A percentile compares a stretch with the other conserved stretches of the same genome.
These are phyloP conservation scores for Thunnus albacares DNA, from an alignment of 2,797 vertebrate species.

Conservation along the genomic window DNA sequence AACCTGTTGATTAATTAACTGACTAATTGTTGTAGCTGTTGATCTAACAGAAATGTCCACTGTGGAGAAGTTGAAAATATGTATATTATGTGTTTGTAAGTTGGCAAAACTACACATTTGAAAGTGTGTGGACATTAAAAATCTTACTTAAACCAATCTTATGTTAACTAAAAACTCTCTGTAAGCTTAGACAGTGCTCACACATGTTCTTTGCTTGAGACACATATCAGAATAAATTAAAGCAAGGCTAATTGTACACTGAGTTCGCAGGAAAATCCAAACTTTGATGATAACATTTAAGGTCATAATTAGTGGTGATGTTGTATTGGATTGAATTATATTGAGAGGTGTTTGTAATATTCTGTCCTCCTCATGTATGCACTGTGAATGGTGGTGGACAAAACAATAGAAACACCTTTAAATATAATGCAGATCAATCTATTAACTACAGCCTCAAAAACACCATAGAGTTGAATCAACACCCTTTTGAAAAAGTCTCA, in stretches of 20 bases:
- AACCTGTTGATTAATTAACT: too few species aligned
- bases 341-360: not conserved
- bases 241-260: not conserved
- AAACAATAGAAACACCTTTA: not conserved
- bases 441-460: not conserved
- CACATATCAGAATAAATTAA: not conserved
- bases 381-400: not conserved
- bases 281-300: not conserved
- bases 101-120: too few species aligned
- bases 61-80: too few species aligned
- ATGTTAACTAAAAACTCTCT: not conserved
- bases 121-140: not conserved
- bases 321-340: not conserved
- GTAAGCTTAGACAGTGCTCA: too few species aligned
- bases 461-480: not conserved
- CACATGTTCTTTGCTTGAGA: too few species aligned
- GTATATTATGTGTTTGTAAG: too few species aligned
- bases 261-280: not conserved
- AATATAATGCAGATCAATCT: conserved; percentile 7
- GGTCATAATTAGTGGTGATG: not conserved
- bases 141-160: not conserved
- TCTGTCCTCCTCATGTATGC: not conserved
- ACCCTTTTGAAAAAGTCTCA: not conserved
- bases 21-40: too few species aligned
- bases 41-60: too few species aligned